phyloP scores from a whole-genome alignment of 2,113 vertebrate species.

The Platichthys flesus region DNA sequence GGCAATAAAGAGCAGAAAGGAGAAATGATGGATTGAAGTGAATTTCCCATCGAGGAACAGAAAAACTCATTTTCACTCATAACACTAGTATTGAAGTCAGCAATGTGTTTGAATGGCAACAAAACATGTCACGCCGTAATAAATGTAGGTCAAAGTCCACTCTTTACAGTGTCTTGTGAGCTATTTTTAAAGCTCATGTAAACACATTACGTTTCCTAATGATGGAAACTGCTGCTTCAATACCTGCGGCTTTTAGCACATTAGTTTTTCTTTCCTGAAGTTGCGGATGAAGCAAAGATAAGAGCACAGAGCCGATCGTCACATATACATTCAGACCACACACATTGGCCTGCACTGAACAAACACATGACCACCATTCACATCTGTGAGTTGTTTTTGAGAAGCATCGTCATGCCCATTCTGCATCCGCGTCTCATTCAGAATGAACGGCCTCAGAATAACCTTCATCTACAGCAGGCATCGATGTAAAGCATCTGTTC shows the following conservation, averaged over 20 bases:
- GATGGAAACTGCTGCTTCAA: slow-evolving; percentile 28
- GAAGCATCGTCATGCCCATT: slow-evolving; percentile 5
- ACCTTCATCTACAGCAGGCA: slow-evolving; percentile 51
- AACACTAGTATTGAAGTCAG: slow-evolving; percentile 30
- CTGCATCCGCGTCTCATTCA: neutral
- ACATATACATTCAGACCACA: slow-evolving; percentile 12
- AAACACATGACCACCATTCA: slow-evolving; percentile 2
- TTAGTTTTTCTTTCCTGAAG: neutral
- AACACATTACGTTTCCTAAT: neutral
- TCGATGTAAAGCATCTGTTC: slow-evolving; percentile 6
- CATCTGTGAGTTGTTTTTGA: slow-evolving; percentile 31
- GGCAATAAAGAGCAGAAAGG: neutral
- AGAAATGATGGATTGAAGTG: slow-evolving; percentile 20
- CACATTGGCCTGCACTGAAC: neutral
- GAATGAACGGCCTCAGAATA: neutral
- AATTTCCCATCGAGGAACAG: slow-evolving; percentile 4
- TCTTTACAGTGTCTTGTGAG: neutral
- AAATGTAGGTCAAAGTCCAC: neutral
- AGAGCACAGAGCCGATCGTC: neutral
- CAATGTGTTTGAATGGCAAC: slow-evolving; percentile 1
- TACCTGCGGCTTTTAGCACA: slow-evolving; percentile 16
- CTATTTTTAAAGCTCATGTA: slow-evolving; percentile 6
- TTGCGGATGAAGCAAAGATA: neutral
- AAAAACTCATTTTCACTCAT: neutral
- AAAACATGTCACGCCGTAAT: neutral